Base-by-base conservation (phyloP, 2,888 invertebrate species). In the Drosophila kuntzei region DNA sequence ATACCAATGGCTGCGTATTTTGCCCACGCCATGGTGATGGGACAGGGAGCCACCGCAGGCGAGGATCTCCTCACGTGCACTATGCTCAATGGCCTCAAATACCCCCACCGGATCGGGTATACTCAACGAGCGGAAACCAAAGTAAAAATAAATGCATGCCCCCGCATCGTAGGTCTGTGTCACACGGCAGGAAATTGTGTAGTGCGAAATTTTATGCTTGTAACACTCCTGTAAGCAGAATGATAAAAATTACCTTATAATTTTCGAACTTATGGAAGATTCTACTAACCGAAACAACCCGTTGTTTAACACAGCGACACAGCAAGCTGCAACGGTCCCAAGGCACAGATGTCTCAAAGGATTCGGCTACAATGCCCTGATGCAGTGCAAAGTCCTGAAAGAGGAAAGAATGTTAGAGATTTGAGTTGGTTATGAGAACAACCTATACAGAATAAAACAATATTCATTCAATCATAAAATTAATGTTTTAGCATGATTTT, bases 131-230 rank as follows among this genome's bases (percentile, higher is more conserved):
- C 96, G 96, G 92, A 97, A 96, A 36, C 96, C 96, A 94, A 99
- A 97, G 93, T 98, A 97, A 93, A 98, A 97, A 91, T 99, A 99
- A 51, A 99, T 95, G 91, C 98, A 98, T 84, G 98, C 98, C 0
- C 99, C 99, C 0, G 97, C 96, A 90, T 99, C 99, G 91, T 99
- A 98, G 20, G 98, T 98, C 93, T 99, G 99, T 8, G 99, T 99
- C 9, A 99, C 96, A 0, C 97, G 94, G 85, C 96, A 96, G 11
- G 96, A 96, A 50, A 97, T 94, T 71, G 96, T 93, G 85, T 93
- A 96, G 81, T 95, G 93, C 7, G 91, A 80, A 44, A 97, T 95
- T 27, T 93, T 93, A 0, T 93, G 92, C 14, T 91, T 92, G 61
- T 90, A 90, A 89, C 96, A 96, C 90, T 96, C 95, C 73, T 93